These are phyloP conservation scores for Plebejus melissa DNA, from an alignment of 2,888 invertebrate species.

Conservation along the genomic window DNA sequence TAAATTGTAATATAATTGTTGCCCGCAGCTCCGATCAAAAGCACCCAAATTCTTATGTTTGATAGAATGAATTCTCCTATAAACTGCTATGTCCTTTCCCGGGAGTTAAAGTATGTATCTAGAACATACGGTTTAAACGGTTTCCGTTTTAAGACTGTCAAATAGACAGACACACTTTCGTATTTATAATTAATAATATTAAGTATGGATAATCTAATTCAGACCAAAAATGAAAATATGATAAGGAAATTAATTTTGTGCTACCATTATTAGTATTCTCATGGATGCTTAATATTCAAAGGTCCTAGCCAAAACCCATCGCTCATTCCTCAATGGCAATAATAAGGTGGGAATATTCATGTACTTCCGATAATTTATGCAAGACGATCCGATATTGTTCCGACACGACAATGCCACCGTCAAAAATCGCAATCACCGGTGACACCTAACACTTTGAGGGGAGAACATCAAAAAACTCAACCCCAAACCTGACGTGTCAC, in stretches of 20 bases:
- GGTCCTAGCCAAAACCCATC: constrained; percentile 31
- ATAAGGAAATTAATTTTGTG: background rate
- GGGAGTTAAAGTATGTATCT: too few species aligned
- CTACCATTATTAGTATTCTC: background rate
- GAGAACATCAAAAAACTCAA: constrained; percentile 45
- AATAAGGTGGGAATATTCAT: constrained; percentile 76
- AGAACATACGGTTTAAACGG: too few species aligned
- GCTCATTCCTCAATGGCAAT: constrained; percentile 41
- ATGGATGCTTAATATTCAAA: background rate
- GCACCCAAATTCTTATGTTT: too few species aligned
- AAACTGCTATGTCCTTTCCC: too few species aligned
- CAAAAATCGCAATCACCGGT: constrained; percentile 68
- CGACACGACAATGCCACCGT: constrained; percentile 62
- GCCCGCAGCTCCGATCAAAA: too few species aligned
- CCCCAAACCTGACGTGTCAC: constrained; percentile 67
- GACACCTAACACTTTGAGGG: constrained; percentile 71
- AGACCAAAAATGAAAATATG: too few species aligned
- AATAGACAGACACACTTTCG: too few species aligned
- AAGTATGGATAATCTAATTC: too few species aligned
- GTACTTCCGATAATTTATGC: constrained; percentile 71
- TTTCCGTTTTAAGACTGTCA: too few species aligned
- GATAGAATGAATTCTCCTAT: too few species aligned
- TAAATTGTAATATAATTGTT: too few species aligned
- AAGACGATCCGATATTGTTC: constrained; percentile 61
- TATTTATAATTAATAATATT: too few species aligned